Conservation (phyloP, 37 sponge, comb jelly and placozoan species). For the Tethya wilhelma region DNA sequence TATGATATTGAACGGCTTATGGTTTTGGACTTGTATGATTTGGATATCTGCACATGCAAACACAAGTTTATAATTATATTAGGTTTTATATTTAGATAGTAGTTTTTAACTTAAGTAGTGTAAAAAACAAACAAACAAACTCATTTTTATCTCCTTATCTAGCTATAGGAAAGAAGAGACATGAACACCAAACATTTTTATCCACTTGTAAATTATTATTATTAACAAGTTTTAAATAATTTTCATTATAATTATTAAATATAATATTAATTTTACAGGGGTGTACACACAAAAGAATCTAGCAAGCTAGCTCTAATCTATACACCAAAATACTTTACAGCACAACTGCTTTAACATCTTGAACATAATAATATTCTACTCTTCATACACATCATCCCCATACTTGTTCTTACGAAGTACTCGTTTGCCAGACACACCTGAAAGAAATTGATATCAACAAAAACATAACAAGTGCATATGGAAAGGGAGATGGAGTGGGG, state of each 20-base stretch:
- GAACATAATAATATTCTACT: not conserved
- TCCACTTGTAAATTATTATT: not conserved
- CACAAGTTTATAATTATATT: no score
- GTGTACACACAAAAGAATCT: no score
- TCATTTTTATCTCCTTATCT: not conserved
- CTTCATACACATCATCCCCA: conserved; percentile 62
- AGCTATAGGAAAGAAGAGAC: not conserved
- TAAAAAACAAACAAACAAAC: no score
- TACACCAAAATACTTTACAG: no score
- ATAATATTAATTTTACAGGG: not conserved
- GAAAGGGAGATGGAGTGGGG: not conserved
- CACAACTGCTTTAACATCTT: no score
- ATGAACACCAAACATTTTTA: not conserved
- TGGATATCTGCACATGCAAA: no score
- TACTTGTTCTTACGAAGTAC: conserved; percentile 56
- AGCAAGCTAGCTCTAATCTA: no score
- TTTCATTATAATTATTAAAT: not conserved
- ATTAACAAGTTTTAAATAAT: not conserved
- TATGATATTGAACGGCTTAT: no score
- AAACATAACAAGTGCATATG: no score
- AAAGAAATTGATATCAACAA: not conserved
- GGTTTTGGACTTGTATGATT: no score
- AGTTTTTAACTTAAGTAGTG: no score
- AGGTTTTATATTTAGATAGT: not conserved
- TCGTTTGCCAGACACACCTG: not conserved